Conservation (phyloP, 2,888 invertebrate species). For the Entomobrya multifasciata region DNA sequence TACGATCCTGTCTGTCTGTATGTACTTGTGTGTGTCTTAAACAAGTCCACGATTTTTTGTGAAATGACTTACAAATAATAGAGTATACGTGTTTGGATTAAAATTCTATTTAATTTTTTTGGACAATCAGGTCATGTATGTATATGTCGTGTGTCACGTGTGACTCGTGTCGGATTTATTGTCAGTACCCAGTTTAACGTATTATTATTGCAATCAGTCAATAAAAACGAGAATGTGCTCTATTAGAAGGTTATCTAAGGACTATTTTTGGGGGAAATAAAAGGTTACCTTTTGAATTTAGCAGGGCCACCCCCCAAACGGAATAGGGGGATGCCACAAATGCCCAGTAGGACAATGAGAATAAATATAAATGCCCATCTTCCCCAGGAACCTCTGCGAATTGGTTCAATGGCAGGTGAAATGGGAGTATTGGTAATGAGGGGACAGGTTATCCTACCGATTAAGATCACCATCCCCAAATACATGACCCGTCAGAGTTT, state of each 20-base stretch:
- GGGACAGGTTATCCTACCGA: constrained; percentile 76
- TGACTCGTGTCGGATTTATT: too few relatives aligned
- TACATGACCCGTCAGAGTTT: constrained; percentile 95
- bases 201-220: too few relatives aligned
- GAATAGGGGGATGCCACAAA: constrained; percentile 76
- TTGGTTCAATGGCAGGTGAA: constrained; percentile 77
- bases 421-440: constrained; percentile 77
- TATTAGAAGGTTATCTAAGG: constrained; percentile 77
- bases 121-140: too few relatives aligned
- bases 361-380: constrained; percentile 73
- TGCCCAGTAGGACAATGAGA: constrained; percentile 70
- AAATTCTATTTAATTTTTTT: too few relatives aligned
- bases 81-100: too few relatives aligned
- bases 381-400: too few relatives aligned
- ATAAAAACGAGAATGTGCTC: constrained; percentile 69
- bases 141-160: too few relatives aligned
- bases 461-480: constrained; percentile 84
- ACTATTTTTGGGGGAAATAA: constrained; percentile 78
- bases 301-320: constrained; percentile 77
- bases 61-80: too few relatives aligned
- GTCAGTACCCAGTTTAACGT: too few relatives aligned
- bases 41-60: too few relatives aligned
- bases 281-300: constrained; percentile 70
- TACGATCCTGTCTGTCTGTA: too few relatives aligned
- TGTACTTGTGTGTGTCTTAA: too few relatives aligned